Conservation (phyloP, 2,113 vertebrate genomes). For the Antechinus stuartii region DNA sequence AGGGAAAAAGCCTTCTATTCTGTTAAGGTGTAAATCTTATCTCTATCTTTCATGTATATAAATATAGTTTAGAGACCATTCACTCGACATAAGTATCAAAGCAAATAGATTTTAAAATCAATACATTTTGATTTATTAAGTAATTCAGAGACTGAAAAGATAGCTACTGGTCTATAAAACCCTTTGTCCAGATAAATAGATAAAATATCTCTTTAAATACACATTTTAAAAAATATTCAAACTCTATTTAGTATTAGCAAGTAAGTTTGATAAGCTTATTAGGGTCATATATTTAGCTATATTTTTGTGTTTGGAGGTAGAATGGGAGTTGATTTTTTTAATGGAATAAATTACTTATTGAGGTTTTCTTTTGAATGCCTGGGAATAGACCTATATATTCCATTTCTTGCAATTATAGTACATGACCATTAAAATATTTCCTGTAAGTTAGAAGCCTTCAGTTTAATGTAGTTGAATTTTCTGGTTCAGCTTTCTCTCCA, state of each 20-base stretch:
- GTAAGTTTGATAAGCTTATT: conserved; percentile 54
- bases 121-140: conserved; percentile 48
- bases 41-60: conserved; percentile 19
- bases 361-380: neutral
- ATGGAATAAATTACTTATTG: conserved; percentile 27
- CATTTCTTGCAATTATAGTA: conserved; percentile 57
- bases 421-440: conserved; percentile 68
- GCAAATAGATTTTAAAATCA: conserved; percentile 20
- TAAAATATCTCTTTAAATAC: conserved; percentile 55
- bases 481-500: conserved; percentile 64
- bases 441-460: conserved; percentile 75
- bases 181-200: conserved; percentile 57
- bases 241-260: conserved; percentile 54
- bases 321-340: neutral
- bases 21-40: conserved; percentile 53
- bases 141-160: conserved; percentile 43
- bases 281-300: conserved; percentile 5
- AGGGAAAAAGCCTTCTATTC: conserved; percentile 36
- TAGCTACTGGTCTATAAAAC: conserved; percentile 45
- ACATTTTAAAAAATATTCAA: conserved; percentile 34
- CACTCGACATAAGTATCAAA: conserved; percentile 36
- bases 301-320: neutral
- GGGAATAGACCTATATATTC: conserved; percentile 29
- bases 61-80: conserved; percentile 58
- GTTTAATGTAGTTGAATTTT: conserved; percentile 73